Evolutionary conservation across 2,113 vertebrate species (phyloP).

Genomic region (Dicerorhinus sumatrensis): DNA sequence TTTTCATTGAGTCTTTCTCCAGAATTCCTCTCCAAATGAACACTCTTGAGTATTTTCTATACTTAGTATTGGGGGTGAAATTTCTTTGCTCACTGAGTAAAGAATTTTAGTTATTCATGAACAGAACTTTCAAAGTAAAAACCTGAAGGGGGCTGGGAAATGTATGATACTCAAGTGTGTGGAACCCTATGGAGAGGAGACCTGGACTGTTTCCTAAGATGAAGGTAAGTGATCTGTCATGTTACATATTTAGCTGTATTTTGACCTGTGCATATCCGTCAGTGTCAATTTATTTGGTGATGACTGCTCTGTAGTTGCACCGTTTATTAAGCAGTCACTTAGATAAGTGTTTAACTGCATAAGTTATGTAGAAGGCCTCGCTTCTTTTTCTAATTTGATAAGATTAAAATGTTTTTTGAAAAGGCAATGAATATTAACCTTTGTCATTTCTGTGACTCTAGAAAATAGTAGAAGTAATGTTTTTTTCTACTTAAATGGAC

Average conservation of each 20-base stretch:
- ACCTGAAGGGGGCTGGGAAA: slow-evolving; percentile 42
- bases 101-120: slow-evolving; percentile 68
- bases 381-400: slow-evolving; percentile 13
- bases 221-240: slow-evolving; percentile 81
- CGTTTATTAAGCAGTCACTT: slow-evolving; percentile 68
- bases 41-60: slow-evolving; percentile 80
- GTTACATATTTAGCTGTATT: not conserved
- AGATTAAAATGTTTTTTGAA: slow-evolving; percentile 58
- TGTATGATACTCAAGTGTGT: slow-evolving; percentile 76
- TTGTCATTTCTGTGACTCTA: slow-evolving; percentile 54
- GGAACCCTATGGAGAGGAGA: slow-evolving; percentile 79
- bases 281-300: slow-evolving; percentile 26
- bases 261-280: slow-evolving; percentile 4
- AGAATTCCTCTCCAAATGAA: slow-evolving; percentile 82
- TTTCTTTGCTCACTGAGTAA: slow-evolving; percentile 74
- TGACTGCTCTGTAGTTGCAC: slow-evolving; percentile 64
- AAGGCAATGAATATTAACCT: slow-evolving; percentile 50
- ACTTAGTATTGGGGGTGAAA: slow-evolving; percentile 63
- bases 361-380: not conserved
- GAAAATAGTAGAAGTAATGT: slow-evolving; percentile 26
- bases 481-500: slow-evolving; percentile 34
- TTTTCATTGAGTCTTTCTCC: slow-evolving; percentile 63
- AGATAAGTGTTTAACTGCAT: slow-evolving; percentile 4
- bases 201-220: slow-evolving; percentile 62
- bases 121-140: slow-evolving; percentile 71